Conservation (phyloP, 2,113 vertebrate genomes). For the Corythaeola cristata region DNA sequence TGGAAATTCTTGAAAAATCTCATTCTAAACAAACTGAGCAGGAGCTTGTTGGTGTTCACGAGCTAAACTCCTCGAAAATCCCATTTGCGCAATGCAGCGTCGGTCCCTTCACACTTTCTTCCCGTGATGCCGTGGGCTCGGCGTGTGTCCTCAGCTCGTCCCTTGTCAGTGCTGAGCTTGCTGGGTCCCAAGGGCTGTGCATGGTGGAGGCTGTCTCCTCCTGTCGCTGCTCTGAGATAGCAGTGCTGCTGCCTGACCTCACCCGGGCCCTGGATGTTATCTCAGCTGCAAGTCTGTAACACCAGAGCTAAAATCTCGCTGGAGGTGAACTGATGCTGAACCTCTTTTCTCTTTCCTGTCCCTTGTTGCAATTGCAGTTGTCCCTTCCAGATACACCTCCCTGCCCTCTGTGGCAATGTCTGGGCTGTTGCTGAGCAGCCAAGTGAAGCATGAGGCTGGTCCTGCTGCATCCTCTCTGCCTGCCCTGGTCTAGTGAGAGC, state of each 20-base stretch:
- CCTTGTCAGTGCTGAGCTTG: no score
- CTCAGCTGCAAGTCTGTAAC: background rate
- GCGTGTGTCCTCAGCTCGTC: accelerated
- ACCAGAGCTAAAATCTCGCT: background rate
- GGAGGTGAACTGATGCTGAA: background rate
- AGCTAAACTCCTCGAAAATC: background rate
- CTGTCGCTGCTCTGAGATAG: background rate
- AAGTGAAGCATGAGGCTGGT: background rate
- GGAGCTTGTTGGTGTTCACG: background rate
- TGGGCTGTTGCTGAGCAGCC: background rate
- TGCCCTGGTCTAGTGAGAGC: background rate
- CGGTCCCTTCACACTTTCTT: background rate
- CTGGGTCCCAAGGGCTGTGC: no score
- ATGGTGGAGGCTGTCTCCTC: background rate
- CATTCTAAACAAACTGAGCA: background rate
- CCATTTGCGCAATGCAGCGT: accelerated
- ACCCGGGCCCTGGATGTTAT: background rate
- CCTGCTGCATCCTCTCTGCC: background rate
- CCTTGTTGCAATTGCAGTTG: background rate
- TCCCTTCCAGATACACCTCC: background rate
- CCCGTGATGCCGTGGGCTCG: accelerated
- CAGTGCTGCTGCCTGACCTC: background rate
- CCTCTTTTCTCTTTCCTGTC: background rate
- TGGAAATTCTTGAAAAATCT: background rate
- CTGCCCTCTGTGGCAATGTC: background rate